Evolutionary conservation across 2,113 vertebrate genomes (phyloP).

Genomic region (Pan paniscus): DNA sequence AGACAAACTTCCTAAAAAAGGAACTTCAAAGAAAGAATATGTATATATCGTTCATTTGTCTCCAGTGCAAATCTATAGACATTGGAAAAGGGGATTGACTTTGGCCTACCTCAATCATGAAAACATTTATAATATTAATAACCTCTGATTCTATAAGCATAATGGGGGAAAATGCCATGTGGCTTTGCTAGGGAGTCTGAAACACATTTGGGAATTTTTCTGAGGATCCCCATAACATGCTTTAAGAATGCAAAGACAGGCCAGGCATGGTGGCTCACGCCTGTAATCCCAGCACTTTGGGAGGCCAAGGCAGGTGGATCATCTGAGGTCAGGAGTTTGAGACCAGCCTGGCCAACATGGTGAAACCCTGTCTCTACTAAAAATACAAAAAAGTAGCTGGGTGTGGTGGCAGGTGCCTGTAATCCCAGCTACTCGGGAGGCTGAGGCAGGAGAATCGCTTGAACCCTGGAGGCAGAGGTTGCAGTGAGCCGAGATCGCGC

Average conservation of each 20-base stretch:
- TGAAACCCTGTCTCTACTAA: too few relatives aligned
- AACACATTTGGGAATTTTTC: neutral
- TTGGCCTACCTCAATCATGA: neutral
- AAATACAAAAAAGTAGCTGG: too few relatives aligned
- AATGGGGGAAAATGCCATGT: neutral
- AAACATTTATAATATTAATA: neutral
- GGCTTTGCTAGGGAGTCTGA: neutral
- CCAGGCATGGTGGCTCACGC: too few relatives aligned
- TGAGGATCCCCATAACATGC: neutral
- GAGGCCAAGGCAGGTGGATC: too few relatives aligned
- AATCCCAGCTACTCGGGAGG: too few relatives aligned
- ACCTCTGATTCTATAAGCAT: neutral
- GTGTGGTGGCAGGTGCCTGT: too few relatives aligned
- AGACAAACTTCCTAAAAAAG: conserved; percentile 14
- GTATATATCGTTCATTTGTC: conserved; percentile 22
- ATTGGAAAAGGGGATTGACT: neutral
- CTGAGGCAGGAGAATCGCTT: too few relatives aligned
- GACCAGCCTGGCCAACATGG: too few relatives aligned
- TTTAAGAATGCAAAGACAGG: conserved; percentile 32
- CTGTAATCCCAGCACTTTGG: too few relatives aligned
- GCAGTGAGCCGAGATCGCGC: too few relatives aligned
- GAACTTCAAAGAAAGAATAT: conserved; percentile 19
- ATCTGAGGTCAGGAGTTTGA: too few relatives aligned
- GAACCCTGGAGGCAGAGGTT: too few relatives aligned
- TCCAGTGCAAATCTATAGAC: neutral